phyloP scores from a whole-genome alignment of 1,140 invertebrate species.

The Drosophila bifasciata region DNA sequence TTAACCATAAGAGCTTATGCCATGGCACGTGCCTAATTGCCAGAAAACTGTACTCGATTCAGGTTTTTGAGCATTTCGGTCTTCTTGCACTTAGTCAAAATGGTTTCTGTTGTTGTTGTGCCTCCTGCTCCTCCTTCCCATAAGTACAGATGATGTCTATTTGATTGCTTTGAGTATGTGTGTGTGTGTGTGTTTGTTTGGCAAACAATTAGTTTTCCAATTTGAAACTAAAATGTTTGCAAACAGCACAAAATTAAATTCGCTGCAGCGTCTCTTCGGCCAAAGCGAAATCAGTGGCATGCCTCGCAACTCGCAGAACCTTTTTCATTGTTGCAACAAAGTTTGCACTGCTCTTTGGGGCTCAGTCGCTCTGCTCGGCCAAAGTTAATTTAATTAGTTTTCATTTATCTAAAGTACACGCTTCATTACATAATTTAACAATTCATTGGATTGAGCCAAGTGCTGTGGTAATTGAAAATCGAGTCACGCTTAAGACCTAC shows the following conservation, averaged over 20 bases:
- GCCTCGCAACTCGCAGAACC: background rate
- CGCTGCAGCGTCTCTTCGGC: conserved; percentile 22
- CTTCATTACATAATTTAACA: conserved; percentile 77
- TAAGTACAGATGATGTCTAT: too few species aligned
- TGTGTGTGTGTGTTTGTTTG: conserved; percentile 28
- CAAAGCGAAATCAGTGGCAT: background rate
- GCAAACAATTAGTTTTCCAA: conserved; percentile 74
- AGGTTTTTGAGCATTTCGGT: conserved; percentile 28
- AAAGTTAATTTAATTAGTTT: conserved; percentile 74
- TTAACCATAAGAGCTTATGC: conserved; percentile 63
- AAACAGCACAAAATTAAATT: conserved; percentile 66
- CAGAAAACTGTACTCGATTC: conserved; percentile 38
- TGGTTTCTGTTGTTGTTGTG: too few species aligned
- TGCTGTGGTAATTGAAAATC: conserved; percentile 65
- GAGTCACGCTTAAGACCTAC: conserved; percentile 58
- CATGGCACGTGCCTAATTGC: conserved; percentile 68
- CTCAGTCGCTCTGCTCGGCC: conserved; percentile 23
- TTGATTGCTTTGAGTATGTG: conserved; percentile 3
- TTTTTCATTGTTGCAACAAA: conserved; percentile 43
- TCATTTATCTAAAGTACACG: conserved; percentile 77
- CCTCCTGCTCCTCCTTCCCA: too few species aligned
- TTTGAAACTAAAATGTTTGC: conserved; percentile 63
- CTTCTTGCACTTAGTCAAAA: conserved; percentile 49
- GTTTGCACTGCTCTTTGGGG: conserved; percentile 48
- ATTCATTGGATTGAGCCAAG: conserved; percentile 69